These are phyloP conservation scores for Rhopalosiphum nymphaeae DNA, from an alignment of 2,888 invertebrate species.

Conservation along the genomic window DNA sequence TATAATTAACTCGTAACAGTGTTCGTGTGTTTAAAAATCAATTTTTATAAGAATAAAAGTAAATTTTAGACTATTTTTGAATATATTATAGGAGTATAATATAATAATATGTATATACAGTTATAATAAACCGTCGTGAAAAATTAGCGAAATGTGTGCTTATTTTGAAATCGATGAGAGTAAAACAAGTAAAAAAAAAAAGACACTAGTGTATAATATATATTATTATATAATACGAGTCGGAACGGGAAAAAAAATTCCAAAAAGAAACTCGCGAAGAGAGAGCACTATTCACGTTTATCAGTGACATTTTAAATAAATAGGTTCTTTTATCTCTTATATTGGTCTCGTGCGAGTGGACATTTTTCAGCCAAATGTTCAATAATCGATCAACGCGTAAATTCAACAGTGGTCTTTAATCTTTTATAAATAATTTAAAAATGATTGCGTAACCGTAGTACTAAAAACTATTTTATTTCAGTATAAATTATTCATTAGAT, in stretches of 20 bases:
- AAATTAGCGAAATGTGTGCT: conserved; percentile 39
- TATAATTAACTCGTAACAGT: neutral
- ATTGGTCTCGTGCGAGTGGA: conserved; percentile 32
- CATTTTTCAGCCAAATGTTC: conserved; percentile 50
- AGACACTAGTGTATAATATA: neutral
- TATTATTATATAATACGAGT: conserved; percentile 17
- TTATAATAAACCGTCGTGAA: neutral
- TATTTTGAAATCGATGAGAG: neutral
- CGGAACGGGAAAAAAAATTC: neutral
- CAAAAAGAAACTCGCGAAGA: neutral
- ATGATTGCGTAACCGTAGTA: neutral
- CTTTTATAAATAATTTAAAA: conserved; percentile 48
- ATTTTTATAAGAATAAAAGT: neutral
- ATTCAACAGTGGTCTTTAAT: conserved; percentile 36
- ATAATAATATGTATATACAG: neutral
- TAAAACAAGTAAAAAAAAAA: neutral
- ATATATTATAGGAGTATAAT: neutral
- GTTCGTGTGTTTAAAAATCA: neutral
- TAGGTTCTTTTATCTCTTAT: conserved; percentile 48
- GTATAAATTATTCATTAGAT: neutral
- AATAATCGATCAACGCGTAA: conserved; percentile 43
- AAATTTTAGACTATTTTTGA: neutral
- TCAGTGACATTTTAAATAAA: conserved; percentile 54
- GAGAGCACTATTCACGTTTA: conserved; percentile 48
- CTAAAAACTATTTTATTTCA: neutral